phyloP scores from a whole-genome alignment of 2,888 invertebrate species.

The Aethes cnicana region DNA sequence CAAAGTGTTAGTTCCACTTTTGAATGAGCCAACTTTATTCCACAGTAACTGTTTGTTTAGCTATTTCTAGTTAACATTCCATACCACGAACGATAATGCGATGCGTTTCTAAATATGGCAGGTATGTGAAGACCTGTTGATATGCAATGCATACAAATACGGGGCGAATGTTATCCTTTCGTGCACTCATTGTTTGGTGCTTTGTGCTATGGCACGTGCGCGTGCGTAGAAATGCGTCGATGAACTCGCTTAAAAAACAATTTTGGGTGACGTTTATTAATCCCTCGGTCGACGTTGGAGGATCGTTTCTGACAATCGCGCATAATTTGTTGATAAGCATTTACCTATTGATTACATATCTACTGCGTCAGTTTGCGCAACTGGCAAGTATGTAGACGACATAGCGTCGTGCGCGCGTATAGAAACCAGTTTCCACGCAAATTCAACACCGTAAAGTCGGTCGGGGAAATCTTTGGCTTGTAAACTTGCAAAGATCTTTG shows the following conservation, averaged over 20 bases:
- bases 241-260: conserved; percentile 22
- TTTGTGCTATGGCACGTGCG: conserved; percentile 3
- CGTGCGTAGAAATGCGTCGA: conserved; percentile 18
- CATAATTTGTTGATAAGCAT: conserved; percentile 11
- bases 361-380: conserved; percentile 58
- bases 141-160: conserved; percentile 50
- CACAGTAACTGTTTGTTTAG: conserved; percentile 49
- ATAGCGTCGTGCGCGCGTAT: conserved; percentile 40
- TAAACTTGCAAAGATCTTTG: conserved; percentile 54
- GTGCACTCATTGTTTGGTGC: conserved; percentile 29
- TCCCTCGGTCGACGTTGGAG: neutral
- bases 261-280: conserved; percentile 17
- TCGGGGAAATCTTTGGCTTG: conserved; percentile 50
- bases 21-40: conserved; percentile 26
- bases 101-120: conserved; percentile 53
- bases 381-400: conserved; percentile 36
- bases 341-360: conserved; percentile 21
- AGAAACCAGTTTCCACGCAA: conserved; percentile 37
- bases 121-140: conserved; percentile 43
- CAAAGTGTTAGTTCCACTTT: conserved; percentile 34
- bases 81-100: conserved; percentile 45
- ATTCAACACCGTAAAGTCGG: conserved; percentile 43
- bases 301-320: conserved; percentile 16
- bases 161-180: conserved; percentile 40
- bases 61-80: conserved; percentile 53